Evolutionary conservation across 23 tunicate species (phyloP).

Genomic region (Halocynthia roretzi): DNA sequence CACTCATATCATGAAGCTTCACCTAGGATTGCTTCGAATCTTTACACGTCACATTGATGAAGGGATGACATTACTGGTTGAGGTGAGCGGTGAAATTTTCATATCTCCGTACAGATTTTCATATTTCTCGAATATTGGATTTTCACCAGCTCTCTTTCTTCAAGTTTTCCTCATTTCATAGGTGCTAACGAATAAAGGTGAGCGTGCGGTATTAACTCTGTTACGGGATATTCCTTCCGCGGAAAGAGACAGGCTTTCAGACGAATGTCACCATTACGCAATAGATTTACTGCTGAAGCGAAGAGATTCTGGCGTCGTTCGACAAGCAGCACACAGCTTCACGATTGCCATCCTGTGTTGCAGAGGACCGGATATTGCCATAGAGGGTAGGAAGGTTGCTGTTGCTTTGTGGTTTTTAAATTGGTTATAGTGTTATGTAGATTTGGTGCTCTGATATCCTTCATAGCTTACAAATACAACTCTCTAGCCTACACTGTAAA

Average conservation of each 20-base stretch:
- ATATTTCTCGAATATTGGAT: background rate
- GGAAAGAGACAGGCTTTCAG: constrained; percentile 48
- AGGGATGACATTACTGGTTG: constrained; percentile 53
- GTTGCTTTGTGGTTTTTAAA: too few relatives aligned
- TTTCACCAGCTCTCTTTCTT: background rate
- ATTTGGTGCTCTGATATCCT: too few relatives aligned
- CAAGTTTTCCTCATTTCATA: background rate
- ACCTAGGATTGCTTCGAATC: constrained; percentile 65
- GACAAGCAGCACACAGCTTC: constrained; percentile 36
- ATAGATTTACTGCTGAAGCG: constrained; percentile 30
- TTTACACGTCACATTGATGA: constrained; percentile 54
- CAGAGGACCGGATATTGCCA: constrained; percentile 48
- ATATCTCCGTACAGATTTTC: background rate
- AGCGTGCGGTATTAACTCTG: constrained; percentile 37
- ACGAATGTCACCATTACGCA: constrained; percentile 54
- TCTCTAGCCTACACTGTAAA: too few relatives aligned
- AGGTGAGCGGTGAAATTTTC: constrained; percentile 4
- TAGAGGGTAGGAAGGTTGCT: constrained; percentile 37
- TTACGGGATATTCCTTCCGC: constrained; percentile 63
- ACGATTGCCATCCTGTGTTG: constrained; percentile 69
- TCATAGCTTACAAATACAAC: too few relatives aligned
- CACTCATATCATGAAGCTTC: constrained; percentile 58
- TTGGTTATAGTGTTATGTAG: too few relatives aligned
- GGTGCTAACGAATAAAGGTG: constrained; percentile 41
- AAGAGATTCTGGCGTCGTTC: constrained; percentile 38